phyloP scores from a whole-genome alignment of 2,113 vertebrate species.

The Engystomops pustulosus region DNA sequence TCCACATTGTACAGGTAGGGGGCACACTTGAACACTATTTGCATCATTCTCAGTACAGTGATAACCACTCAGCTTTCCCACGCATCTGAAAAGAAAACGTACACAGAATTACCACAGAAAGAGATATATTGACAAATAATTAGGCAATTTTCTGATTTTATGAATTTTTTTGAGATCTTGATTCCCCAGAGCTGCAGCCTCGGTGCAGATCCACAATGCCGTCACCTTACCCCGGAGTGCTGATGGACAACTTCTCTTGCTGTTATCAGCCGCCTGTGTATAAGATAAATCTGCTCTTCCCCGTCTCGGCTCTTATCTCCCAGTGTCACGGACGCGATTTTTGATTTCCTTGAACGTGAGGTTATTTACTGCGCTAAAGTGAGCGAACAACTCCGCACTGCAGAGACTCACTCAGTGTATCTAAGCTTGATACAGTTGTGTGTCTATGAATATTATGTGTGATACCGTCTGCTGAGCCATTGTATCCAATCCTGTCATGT shows the following conservation, averaged over 20 bases:
- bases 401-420: not conserved
- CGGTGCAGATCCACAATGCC: no score
- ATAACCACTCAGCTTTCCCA: no score
- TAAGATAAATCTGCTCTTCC: not conserved
- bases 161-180: no score
- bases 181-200: no score
- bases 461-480: not conserved
- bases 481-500: not conserved
- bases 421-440: not conserved
- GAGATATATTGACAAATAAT: no score
- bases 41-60: no score
- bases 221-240: not conserved
- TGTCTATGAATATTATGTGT: not conserved
- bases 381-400: not conserved
- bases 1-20: no score
- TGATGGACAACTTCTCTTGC: not conserved
- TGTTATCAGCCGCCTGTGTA: not conserved
- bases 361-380: not conserved
- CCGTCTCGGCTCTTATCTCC: conserved; percentile 15
- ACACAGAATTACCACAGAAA: no score
- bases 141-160: no score
- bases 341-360: not conserved
- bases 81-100: no score
- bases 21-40: no score
- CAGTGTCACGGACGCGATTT: not conserved